Percentiles rank a stretch among this genome's conserved stretches.
These are phyloP conservation scores for Tragelaphus scriptus DNA, from an alignment of 2,113 vertebrate genomes.

Conservation along the genomic window DNA sequence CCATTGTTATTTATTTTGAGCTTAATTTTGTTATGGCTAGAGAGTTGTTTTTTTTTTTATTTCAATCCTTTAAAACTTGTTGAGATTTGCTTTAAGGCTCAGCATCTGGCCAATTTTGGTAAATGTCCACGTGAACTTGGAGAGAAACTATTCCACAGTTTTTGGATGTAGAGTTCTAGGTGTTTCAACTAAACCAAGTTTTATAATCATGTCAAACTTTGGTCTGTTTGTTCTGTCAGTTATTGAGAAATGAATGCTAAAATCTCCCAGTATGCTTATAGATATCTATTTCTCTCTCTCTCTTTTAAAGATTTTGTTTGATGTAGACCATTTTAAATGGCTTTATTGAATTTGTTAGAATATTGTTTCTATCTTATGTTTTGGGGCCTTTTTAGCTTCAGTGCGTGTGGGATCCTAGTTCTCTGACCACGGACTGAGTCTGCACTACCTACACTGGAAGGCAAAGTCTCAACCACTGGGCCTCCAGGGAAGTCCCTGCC, in stretches of 20 bases:
- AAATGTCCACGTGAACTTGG: background rate
- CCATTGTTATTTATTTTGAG: background rate
- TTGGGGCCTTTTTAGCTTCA: background rate
- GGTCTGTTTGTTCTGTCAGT: background rate
- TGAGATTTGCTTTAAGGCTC: background rate
- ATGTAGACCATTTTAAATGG: background rate
- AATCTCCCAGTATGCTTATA: background rate
- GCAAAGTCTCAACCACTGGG: background rate
- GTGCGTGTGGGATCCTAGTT: fast-evolving
- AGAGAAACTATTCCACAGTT: background rate
- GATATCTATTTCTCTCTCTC: background rate
- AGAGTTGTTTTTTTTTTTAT: background rate
- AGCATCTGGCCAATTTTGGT: background rate
- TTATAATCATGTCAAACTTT: background rate
- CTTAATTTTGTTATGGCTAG: background rate
- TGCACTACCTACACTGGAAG: background rate
- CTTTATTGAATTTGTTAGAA: background rate
- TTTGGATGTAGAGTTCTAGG: background rate
- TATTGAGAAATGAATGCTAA: background rate
- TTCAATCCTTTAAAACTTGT: background rate
- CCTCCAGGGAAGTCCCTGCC: background rate
- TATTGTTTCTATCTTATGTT: background rate
- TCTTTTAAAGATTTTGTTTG: background rate
- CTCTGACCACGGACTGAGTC: background rate
- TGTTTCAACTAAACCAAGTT: background rate